A percentile compares a stretch with the other conserved stretches of the same genome.
phyloP scores from a whole-genome alignment of 2,113 vertebrate species.

The Sorex araneus region DNA sequence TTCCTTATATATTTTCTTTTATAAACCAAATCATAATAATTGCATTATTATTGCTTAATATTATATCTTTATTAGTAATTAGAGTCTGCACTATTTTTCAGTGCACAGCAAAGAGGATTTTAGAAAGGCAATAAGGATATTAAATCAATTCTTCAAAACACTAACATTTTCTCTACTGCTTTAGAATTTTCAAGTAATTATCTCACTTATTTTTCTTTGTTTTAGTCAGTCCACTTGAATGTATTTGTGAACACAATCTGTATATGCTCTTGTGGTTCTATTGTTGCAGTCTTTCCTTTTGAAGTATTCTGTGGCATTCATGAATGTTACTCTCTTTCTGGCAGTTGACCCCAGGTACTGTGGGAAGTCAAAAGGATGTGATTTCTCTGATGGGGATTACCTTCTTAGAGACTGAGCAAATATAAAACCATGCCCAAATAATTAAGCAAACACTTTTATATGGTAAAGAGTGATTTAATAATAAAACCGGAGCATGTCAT shows the following conservation, averaged over 20 bases:
- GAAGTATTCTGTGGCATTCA: conserved; percentile 13
- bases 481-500: neutral
- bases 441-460: neutral
- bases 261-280: neutral
- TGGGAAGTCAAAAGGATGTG: neutral
- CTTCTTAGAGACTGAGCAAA: conserved; percentile 16
- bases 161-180: conserved; percentile 23
- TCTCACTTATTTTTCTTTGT: conserved; percentile 56
- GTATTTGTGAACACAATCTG: conserved; percentile 44
- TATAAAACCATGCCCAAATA: conserved; percentile 14
- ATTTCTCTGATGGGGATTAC: neutral
- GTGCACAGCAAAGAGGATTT: conserved; percentile 11
- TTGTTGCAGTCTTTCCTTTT: conserved; percentile 39
- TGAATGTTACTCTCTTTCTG: neutral
- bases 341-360: neutral
- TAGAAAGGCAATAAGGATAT: conserved; percentile 56
- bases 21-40: conserved; percentile 73
- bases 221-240: conserved; percentile 52
- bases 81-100: conserved; percentile 61
- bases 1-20: conserved; percentile 74
- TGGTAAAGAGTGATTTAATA: too few species aligned
- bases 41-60: conserved; percentile 73
- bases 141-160: conserved; percentile 73
- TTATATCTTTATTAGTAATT: conserved; percentile 74
- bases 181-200: conserved; percentile 55